Conservation (phyloP, 2,888 invertebrate genomes). For the Pollenia amentaria region DNA sequence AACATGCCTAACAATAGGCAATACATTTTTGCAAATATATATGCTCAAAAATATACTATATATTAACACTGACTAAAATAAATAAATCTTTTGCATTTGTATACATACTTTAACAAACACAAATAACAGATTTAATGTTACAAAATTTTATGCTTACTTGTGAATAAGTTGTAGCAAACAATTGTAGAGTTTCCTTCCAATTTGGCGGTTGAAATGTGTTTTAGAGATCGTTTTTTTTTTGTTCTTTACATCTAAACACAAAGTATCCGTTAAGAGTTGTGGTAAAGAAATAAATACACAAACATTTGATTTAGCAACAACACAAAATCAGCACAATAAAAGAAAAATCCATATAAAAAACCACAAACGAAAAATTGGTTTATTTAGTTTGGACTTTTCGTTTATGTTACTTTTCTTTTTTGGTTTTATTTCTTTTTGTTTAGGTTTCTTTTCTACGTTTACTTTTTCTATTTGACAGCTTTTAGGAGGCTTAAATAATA, state of each 20-base stretch:
- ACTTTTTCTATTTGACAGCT: constrained; percentile 29
- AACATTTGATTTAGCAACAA: constrained; percentile 14
- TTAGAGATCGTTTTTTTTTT: not conserved
- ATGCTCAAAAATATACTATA: too few species aligned
- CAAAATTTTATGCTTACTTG: constrained; percentile 56
- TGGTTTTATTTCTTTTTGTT: constrained; percentile 1
- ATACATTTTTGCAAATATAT: too few species aligned
- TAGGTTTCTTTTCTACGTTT: constrained; percentile 21
- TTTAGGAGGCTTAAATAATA: constrained; percentile 29
- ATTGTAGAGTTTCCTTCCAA: not conserved
- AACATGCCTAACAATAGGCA: too few species aligned
- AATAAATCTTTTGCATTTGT: not conserved
- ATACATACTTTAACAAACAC: not conserved
- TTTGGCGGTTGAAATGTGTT: constrained; percentile 7
- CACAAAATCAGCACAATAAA: constrained; percentile 10
- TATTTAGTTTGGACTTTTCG: constrained; percentile 60
- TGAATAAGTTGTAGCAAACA: not conserved
- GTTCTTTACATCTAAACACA: not conserved
- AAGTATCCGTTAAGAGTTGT: constrained; percentile 52
- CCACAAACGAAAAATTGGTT: constrained; percentile 51
- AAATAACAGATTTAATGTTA: not conserved
- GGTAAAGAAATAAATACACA: constrained; percentile 7
- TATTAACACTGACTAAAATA: not conserved
- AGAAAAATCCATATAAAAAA: constrained; percentile 37
- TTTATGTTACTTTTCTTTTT: constrained; percentile 13